phyloP scores from a whole-genome alignment of 2,113 vertebrate species.

The Trichomycterus rosablanca region DNA sequence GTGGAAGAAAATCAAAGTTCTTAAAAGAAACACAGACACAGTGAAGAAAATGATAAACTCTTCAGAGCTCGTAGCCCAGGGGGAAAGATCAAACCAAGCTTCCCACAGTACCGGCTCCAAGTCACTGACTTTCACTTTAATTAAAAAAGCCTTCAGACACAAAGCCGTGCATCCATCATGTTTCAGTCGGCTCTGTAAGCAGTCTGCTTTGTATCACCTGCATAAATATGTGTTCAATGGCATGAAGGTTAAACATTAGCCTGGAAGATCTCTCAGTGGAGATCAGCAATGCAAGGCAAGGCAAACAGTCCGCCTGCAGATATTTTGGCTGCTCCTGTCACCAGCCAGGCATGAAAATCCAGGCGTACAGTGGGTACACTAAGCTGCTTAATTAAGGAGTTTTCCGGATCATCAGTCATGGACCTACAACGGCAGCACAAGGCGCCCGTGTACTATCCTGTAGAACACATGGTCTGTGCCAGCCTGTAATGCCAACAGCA shows the following conservation, averaged over 20 bases:
- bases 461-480: slow-evolving; percentile 35
- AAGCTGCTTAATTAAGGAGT: slow-evolving; percentile 47
- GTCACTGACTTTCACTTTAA: neutral
- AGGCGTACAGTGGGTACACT: slow-evolving; percentile 23
- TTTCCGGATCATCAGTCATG: slow-evolving; percentile 47
- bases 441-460: slow-evolving; percentile 45
- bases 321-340: neutral
- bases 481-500: slow-evolving; percentile 43
- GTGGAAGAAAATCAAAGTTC: too few relatives aligned
- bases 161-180: neutral
- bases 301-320: neutral
- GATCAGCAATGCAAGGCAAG: slow-evolving; percentile 4
- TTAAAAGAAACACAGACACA: too few relatives aligned
- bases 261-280: slow-evolving; percentile 9
- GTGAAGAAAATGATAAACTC: too few relatives aligned
- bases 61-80: slow-evolving; percentile 9
- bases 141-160: neutral
- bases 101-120: too few relatives aligned
- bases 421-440: slow-evolving; percentile 41
- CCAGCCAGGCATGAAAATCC: slow-evolving; percentile 28
- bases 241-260: slow-evolving; percentile 32
- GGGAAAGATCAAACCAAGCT: neutral
- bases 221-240: neutral
- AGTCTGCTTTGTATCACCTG: slow-evolving; percentile 1
- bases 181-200: neutral